A percentile compares a stretch with the other conserved stretches of the same genome.
These are phyloP conservation scores for Triplophysa bombifrons DNA, from an alignment of 2,797 vertebrate genomes.

Conservation along the genomic window DNA sequence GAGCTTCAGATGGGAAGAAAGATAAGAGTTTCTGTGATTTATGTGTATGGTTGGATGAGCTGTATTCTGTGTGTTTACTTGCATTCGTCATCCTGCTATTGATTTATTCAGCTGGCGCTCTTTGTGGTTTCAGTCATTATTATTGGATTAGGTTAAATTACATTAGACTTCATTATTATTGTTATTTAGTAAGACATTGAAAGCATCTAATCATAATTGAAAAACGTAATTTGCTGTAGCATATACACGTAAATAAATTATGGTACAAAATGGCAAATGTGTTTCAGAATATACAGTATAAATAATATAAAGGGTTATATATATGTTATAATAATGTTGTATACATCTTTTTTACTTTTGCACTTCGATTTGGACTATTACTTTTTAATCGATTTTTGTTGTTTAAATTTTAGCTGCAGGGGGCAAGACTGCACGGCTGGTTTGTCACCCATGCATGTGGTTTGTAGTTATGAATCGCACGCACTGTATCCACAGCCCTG, in stretches of 20 bases:
- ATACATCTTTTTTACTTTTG: neutral
- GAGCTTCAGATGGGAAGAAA: slow-evolving; percentile 34
- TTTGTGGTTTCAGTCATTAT: slow-evolving; percentile 22
- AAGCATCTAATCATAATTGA: neutral
- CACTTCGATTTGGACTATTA: neutral
- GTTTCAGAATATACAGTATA: no score
- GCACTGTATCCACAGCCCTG: slow-evolving; percentile 41
- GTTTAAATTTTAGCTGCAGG: slow-evolving; percentile 8
- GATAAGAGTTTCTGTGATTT: slow-evolving; percentile 46
- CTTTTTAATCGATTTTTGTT: neutral
- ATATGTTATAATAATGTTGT: neutral
- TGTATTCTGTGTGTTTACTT: neutral
- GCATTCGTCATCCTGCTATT: slow-evolving; percentile 29
- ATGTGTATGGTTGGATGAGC: slow-evolving; percentile 22
- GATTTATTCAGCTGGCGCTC: slow-evolving; percentile 20
- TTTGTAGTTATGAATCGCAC: slow-evolving; percentile 35
- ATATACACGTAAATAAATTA: neutral
- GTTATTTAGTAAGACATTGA: neutral
- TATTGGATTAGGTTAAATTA: neutral
- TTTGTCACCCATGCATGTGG: slow-evolving; percentile 12
- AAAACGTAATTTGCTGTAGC: neutral
- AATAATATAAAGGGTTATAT: no score
- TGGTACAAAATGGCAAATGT: neutral
- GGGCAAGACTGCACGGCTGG: neutral
- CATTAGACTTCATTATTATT: neutral